Evolutionary conservation across 2,888 invertebrate genomes (phyloP).

Genomic region (Heteropelma amictum): DNA sequence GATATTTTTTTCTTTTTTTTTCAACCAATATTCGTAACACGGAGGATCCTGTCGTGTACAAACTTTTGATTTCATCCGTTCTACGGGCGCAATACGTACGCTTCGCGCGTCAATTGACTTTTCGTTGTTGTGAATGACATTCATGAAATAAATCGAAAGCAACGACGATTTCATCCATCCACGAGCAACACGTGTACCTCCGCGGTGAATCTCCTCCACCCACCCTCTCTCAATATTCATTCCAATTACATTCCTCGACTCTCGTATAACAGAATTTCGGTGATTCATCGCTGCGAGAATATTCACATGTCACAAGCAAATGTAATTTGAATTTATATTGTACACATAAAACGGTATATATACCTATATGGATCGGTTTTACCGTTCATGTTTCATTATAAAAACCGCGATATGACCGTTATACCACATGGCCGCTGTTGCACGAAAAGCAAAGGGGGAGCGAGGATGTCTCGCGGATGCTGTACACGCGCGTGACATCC

Average conservation of each 20-base stretch:
- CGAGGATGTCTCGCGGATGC: conserved; percentile 19
- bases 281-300: conserved; percentile 33
- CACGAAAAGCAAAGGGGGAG: background rate
- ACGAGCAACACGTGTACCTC: conserved; percentile 33
- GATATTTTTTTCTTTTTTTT: too few relatives aligned
- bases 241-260: conserved; percentile 46
- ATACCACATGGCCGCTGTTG: too few relatives aligned
- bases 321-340: conserved; percentile 64
- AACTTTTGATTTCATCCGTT: background rate
- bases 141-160: conserved; percentile 10
- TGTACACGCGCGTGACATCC: conserved; percentile 10
- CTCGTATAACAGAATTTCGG: conserved; percentile 62
- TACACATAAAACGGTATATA: too few relatives aligned
- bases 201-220: background rate
- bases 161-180: conserved; percentile 1
- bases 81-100: background rate
- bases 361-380: too few relatives aligned
- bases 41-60: too few relatives aligned
- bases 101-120: background rate
- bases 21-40: too few relatives aligned
- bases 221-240: conserved; percentile 6
- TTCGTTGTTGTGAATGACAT: conserved; percentile 15
- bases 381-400: conserved; percentile 5
- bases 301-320: conserved; percentile 63
- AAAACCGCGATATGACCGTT: background rate